Percentiles rank a stretch among this genome's conserved stretches.
These are phyloP conservation scores for Crypturellus undulatus DNA, from an alignment of 2,113 vertebrate genomes.

Conservation along the genomic window DNA sequence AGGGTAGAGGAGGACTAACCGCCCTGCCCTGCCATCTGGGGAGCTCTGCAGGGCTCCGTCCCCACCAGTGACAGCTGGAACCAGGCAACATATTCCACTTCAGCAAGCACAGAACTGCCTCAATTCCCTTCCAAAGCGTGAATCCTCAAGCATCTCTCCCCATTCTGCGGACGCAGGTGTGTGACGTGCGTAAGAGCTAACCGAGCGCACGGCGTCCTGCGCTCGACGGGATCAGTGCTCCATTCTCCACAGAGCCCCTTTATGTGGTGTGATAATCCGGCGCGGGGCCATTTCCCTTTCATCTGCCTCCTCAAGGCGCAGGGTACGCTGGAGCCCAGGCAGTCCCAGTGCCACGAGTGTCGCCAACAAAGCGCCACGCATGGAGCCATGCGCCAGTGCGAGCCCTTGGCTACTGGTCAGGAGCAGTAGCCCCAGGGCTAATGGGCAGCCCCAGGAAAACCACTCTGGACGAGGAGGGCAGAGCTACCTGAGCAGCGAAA, in stretches of 20 bases:
- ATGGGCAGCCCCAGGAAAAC: constrained; percentile 15
- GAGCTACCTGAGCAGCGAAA: neutral
- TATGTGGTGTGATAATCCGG: constrained; percentile 68
- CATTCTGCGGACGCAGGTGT: constrained; percentile 63
- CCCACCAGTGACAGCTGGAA: constrained; percentile 59
- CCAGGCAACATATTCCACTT: constrained; percentile 61
- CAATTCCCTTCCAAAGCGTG: constrained; percentile 46
- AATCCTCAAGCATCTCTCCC: constrained; percentile 56
- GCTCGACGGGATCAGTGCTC: constrained; percentile 68
- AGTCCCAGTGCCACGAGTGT: constrained; percentile 64
- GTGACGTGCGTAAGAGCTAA: constrained; percentile 71
- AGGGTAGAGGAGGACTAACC: neutral
- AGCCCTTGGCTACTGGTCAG: neutral
- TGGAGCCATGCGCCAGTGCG: neutral
- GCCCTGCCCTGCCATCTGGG: constrained; percentile 44
- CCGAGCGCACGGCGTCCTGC: constrained; percentile 34
- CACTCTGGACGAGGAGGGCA: neutral
- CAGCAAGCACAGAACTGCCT: constrained; percentile 65
- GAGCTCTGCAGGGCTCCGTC: constrained; percentile 6
- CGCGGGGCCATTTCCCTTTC: constrained; percentile 64
- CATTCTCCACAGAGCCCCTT: constrained; percentile 68
- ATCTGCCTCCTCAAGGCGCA: constrained; percentile 57
- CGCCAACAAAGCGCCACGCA: constrained; percentile 55
- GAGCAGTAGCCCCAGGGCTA: neutral
- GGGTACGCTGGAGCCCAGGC: constrained; percentile 46